These are phyloP conservation scores for Lithobates pipiens DNA, from an alignment of 2,797 vertebrate species.

Conservation along the genomic window DNA sequence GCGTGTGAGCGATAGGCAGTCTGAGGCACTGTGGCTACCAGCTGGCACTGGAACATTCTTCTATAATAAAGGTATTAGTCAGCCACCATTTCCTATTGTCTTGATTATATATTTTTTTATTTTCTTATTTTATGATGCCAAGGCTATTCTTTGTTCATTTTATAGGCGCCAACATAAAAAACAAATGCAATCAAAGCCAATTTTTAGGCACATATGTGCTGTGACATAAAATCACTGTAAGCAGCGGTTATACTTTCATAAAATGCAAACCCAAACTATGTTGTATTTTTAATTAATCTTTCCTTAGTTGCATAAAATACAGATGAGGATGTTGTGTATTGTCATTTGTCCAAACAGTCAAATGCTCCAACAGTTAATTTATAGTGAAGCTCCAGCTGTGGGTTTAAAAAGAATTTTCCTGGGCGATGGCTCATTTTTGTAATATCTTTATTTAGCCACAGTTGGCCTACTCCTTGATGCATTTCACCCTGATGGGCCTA, in stretches of 20 bases:
- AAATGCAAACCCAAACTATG: too few relatives aligned
- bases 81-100: conserved; percentile 41
- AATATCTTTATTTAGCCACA: too few relatives aligned
- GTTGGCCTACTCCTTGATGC: too few relatives aligned
- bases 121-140: conserved; percentile 9
- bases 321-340: too few relatives aligned
- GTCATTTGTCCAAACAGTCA: too few relatives aligned
- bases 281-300: not conserved
- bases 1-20: conserved; percentile 63
- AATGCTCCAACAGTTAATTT: too few relatives aligned
- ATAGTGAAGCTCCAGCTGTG: too few relatives aligned
- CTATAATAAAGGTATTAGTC: conserved; percentile 62
- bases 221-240: not conserved
- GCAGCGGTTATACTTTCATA: not conserved
- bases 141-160: not conserved
- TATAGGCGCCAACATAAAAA: not conserved
- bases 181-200: not conserved
- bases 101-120: not conserved
- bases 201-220: not conserved
- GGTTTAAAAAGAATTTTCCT: too few relatives aligned
- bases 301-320: not conserved
- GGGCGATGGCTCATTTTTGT: too few relatives aligned
- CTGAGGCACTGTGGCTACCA: conserved; percentile 59
- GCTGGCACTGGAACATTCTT: conserved; percentile 64
- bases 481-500: too few relatives aligned